A percentile compares a stretch with the other conserved stretches of the same genome.
These are phyloP conservation scores for Mythimna loreyi DNA, from an alignment of 2,888 invertebrate species.

Conservation along the genomic window DNA sequence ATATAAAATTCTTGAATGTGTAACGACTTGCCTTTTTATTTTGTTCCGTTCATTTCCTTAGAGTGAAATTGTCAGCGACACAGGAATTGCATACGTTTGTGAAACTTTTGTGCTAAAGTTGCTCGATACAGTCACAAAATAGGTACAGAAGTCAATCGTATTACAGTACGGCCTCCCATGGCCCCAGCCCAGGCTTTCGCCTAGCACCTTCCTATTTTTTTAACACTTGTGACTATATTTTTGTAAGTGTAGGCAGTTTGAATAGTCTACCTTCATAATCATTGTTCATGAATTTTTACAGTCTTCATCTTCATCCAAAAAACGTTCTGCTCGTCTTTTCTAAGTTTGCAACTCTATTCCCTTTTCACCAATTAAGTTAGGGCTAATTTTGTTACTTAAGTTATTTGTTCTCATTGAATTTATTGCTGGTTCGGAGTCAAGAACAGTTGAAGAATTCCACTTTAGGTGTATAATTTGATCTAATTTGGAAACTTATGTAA, in stretches of 20 bases:
- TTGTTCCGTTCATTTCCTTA: constrained; percentile 36
- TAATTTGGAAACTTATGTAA: constrained; percentile 60
- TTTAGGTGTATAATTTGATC: constrained; percentile 79
- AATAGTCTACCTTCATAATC: no score
- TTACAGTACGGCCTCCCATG: no score
- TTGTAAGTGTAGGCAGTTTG: no score
- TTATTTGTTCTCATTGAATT: constrained; percentile 85
- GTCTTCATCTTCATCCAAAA: constrained; percentile 69
- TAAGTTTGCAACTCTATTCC: constrained; percentile 77
- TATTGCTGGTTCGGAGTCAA: constrained; percentile 79
- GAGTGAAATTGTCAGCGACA: constrained; percentile 37
- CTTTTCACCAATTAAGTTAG: constrained; percentile 80
- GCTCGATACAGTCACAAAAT: not conserved
- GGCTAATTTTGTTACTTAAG: constrained; percentile 82
- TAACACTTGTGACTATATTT: no score
- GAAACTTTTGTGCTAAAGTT: constrained; percentile 6
- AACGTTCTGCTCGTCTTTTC: constrained; percentile 69
- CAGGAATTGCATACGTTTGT: constrained; percentile 16
- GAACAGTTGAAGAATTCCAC: constrained; percentile 80
- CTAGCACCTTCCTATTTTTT: no score
- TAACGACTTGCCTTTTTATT: constrained; percentile 46
- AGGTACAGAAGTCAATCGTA: no score
- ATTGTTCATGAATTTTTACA: not conserved
- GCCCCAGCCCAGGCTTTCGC: no score
- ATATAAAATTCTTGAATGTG: constrained; percentile 32